Base-by-base conservation (phyloP, 1,140 invertebrate genomes). In the Nomia melanderi region DNA sequence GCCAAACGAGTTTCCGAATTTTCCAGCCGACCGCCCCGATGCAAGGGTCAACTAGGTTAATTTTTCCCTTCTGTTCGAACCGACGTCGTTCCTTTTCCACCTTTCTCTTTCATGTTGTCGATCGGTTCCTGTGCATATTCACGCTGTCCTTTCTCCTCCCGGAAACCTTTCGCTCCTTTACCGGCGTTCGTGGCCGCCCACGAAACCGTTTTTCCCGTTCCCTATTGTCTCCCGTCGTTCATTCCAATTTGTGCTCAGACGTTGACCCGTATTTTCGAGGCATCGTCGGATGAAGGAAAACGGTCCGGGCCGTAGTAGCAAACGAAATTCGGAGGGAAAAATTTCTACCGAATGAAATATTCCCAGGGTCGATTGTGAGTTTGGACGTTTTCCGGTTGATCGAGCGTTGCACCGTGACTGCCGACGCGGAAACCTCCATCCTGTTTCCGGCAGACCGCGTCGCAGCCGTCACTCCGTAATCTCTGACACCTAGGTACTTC, bases 351-450 rank as follows among this genome's bases (percentile, higher is more conserved):
- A 89, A 88, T 88, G 86, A 90, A 90, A 90, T 90, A 90, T 90
- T 83, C 86, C 82, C 79, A 60, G 81, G 79, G 80, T 56, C 84
- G 78, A 89, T 86, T 86, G 88, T 79, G 86, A 87, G 86, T 89
- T 87, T 85, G 86, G 85, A 90, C 88, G 86, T 88, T 91, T 90
- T 90, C 79, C 86, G 86, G 84, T 79, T 90, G 89, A 90, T 91
- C 86, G 86, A 84, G 71, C 82, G 84, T 86, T 87, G 88, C 86
- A 83, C 77, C 70, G 86, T 82, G 84, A 81, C 83, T 87, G 78
- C 36, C 74, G 83, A 85, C 78, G 86, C 85, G 89, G 85, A 90
- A 90, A 89, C 79, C 82, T 88, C 83, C 74, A 88, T 88, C 85
- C 85, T 86, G 85, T 85, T 86, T 89, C 81, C 84, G 85, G 85